Base-by-base conservation (phyloP, 2,888 invertebrate species). In the Andricus curvator region DNA sequence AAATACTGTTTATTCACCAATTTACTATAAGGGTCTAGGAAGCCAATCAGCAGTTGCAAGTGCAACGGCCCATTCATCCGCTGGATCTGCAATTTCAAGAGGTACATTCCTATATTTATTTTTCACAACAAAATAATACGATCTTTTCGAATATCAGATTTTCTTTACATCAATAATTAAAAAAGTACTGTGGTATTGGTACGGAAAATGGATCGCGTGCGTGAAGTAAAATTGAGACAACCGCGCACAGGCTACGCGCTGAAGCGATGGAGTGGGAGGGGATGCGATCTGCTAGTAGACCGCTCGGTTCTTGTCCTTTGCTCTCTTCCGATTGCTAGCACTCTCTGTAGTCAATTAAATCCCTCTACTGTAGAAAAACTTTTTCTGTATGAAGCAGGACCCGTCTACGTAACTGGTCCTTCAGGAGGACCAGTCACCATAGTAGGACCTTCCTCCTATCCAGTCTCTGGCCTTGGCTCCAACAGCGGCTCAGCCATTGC, bases 401-500 rank as follows among this genome's bases (percentile, higher is more conserved):
- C 51, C 20, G 33, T 51, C 74, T 74, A 74, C 33, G 79, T 88
- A 13, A 68, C 79, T 22, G 88, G 87, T 37, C 88, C 88, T 0
- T 83, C 82, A 1, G 83, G 85, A 8, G 86, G 86, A n/a, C 83
- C 86, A 37, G 88, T 86, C 25, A 74, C 85, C 8, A 85, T 89
- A 60, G 84, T 87, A 29, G 85, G 83, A 11, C 83, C 81, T 17
- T 56, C 80, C 6, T 33, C 17, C n/a, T 82, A 79, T 64, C 33
- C 84, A 13, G 79, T 62, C 11, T 81, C 70, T 6, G 62, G 79
- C 20, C 51, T 79, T 78, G 82, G 64, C 17, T 44, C 78, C n/a
- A 37, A n/a, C 33, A 80, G 81, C 13, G 81, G 70, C 5, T 22
- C 48, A 20, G 78, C 80, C 0, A 33, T 81, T n/a, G 80, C 80